Conservation (phyloP, 2,797 vertebrate species). For the Hypotaenidia philippensis region DNA sequence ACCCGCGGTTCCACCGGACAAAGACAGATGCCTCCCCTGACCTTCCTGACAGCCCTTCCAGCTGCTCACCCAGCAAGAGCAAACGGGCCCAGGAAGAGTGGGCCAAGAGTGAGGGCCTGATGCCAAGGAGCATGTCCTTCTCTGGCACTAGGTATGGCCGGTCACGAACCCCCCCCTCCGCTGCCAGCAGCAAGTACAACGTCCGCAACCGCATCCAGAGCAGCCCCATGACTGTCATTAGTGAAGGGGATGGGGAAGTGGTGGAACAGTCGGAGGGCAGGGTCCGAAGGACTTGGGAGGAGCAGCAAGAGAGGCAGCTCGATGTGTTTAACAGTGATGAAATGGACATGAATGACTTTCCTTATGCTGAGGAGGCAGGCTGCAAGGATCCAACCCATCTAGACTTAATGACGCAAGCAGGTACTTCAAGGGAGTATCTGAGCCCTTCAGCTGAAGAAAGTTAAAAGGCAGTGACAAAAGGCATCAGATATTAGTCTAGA, state of each 20-base stretch:
- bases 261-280: conserved; percentile 68
- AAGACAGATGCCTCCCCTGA: conserved; percentile 81
- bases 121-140: conserved; percentile 85
- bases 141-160: conserved; percentile 88
- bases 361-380: neutral
- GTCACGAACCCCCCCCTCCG: conserved; percentile 92
- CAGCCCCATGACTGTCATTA: conserved; percentile 98
- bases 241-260: conserved; percentile 92
- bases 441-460: conserved; percentile 83
- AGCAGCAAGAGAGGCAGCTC: conserved; percentile 33
- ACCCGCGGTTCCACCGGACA: conserved; percentile 89
- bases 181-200: conserved; percentile 96
- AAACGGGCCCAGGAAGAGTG: conserved; percentile 89
- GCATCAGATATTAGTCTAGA: conserved; percentile 38
- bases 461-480: conserved; percentile 66
- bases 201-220: conserved; percentile 93
- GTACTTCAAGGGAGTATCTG: conserved; percentile 72
- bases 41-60: conserved; percentile 79
- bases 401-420: conserved; percentile 42
- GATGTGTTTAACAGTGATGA: conserved; percentile 56
- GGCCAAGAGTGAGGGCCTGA: conserved; percentile 87
- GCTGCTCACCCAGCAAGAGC: conserved; percentile 84
- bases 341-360: conserved; percentile 39
- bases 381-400: conserved; percentile 20
- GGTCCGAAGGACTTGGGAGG: conserved; percentile 43